Conservation (phyloP, 1,140 invertebrate genomes). For the Mercenaria mercenaria region DNA sequence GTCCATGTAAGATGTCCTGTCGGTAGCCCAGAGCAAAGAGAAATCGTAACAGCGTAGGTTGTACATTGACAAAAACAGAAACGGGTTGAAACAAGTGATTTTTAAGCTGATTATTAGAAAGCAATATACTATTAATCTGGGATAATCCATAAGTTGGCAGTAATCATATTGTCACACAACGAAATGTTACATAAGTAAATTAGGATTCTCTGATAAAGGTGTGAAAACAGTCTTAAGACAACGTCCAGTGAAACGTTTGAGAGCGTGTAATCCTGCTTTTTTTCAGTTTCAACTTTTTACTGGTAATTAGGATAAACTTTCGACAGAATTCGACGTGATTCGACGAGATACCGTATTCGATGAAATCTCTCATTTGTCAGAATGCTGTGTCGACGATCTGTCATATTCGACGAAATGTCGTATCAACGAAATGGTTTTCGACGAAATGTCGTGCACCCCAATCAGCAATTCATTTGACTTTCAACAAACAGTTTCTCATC, state of each 20-base stretch:
- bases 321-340: too few relatives aligned
- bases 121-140: neutral
- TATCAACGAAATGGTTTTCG: too few relatives aligned
- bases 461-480: too few relatives aligned
- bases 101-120: neutral
- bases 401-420: too few relatives aligned
- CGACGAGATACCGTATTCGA: too few relatives aligned
- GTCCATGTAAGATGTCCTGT: slow-evolving; percentile 15
- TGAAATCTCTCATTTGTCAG: too few relatives aligned
- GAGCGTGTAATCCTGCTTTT: too few relatives aligned
- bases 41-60: neutral
- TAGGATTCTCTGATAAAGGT: neutral
- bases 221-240: neutral
- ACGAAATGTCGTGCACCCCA: too few relatives aligned
- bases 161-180: neutral
- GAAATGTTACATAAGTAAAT: neutral
- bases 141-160: neutral
- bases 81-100: neutral
- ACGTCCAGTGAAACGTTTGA: neutral
- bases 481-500: too few relatives aligned
- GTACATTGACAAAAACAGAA: neutral
- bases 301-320: too few relatives aligned
- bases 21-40: neutral
- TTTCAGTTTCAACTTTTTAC: too few relatives aligned
- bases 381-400: too few relatives aligned